Evolutionary conservation across 2,888 invertebrate genomes (phyloP), one percentile per base, ranked within the genome.

Genomic region (Vannuccia rotundouncinata): DNA sequence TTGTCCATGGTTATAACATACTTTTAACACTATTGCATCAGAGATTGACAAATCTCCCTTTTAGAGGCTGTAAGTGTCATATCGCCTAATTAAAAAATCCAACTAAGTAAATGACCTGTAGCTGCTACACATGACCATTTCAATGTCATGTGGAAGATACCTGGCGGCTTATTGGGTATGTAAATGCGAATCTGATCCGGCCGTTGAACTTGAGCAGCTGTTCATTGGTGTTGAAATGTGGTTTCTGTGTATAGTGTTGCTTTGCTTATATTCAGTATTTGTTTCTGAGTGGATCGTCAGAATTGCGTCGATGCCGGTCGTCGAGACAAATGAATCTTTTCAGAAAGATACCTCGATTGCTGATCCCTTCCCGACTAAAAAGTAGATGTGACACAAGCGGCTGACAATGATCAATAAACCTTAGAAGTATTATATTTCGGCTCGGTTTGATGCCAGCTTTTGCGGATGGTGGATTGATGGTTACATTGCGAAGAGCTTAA

Each of bases 321-420:
- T 75, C 76, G n/a, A 75, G n/a, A 27, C 76, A 29, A 13, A 75
- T 2, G 31, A 75, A 75, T 30, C 76, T 30, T 31, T 75, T 75
- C 31, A 75, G 17, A 2, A 75, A 28, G n/a, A 75, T 2, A 75
- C 13, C 13, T 29, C 76, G 5, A 2, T 27, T 13, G 2, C 76
- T 13, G 25, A 75, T 75, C 76, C 22, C 76, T 75, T 28, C 28
- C 76, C 2, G 76, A 75, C 76, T 29, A 75, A 75, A 75, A 29
- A 13, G 76, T 5, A 5, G 2, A 13, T 2, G 76, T 75, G 76
- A 25, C 76, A 13, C 76, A 29, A 75, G 2, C n/a, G 30, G 2
- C 17, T 13, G 13, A 29, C 76, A 75, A 75, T 29, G 2, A 75
- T 13, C 29, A 30, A 31, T 27, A 75, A n/a, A 13, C 76, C 76